Evolutionary conservation across 2,888 invertebrate species (phyloP).

Genomic region (Scotopteryx bipunctaria): DNA sequence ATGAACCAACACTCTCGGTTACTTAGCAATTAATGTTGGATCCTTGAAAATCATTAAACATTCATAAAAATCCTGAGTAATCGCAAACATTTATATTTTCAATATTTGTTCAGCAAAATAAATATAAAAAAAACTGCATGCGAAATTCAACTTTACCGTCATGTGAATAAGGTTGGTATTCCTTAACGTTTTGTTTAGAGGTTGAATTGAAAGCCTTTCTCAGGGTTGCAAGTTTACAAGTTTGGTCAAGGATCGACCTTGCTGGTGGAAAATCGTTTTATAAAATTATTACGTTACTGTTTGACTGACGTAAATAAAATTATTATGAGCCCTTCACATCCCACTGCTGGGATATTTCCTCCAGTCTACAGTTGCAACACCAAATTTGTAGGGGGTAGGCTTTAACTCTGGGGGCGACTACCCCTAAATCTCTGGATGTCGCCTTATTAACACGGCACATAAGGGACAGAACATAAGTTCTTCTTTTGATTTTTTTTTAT

Average conservation of each 20-base stretch:
- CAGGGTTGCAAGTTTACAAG: slow-evolving; percentile 34
- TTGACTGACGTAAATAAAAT: too few relatives aligned
- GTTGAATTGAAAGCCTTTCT: slow-evolving; percentile 31
- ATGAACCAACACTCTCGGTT: slow-evolving; percentile 1
- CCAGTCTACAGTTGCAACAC: too few relatives aligned
- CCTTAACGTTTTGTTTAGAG: slow-evolving; percentile 3
- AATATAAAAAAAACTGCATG: slow-evolving; percentile 4
- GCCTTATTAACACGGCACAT: too few relatives aligned
- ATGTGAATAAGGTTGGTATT: slow-evolving; percentile 9
- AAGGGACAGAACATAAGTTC: too few relatives aligned
- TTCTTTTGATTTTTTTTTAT: too few relatives aligned
- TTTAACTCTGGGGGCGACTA: too few relatives aligned
- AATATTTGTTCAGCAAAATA: slow-evolving; percentile 41
- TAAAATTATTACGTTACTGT: background rate
- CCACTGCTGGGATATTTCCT: too few relatives aligned
- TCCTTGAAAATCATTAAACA: slow-evolving; percentile 45
- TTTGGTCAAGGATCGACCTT: slow-evolving; percentile 34
- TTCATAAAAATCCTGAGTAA: slow-evolving; percentile 45
- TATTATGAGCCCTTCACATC: too few relatives aligned
- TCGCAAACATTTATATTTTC: slow-evolving; percentile 48
- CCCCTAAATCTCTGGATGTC: too few relatives aligned
- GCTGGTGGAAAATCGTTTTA: slow-evolving; percentile 19
- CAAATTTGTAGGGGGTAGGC: too few relatives aligned
- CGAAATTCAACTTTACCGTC: background rate
- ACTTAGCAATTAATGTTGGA: slow-evolving; percentile 29